phyloP scores from a whole-genome alignment of 2,888 invertebrate species.

The Xestobium rufovillosum region DNA sequence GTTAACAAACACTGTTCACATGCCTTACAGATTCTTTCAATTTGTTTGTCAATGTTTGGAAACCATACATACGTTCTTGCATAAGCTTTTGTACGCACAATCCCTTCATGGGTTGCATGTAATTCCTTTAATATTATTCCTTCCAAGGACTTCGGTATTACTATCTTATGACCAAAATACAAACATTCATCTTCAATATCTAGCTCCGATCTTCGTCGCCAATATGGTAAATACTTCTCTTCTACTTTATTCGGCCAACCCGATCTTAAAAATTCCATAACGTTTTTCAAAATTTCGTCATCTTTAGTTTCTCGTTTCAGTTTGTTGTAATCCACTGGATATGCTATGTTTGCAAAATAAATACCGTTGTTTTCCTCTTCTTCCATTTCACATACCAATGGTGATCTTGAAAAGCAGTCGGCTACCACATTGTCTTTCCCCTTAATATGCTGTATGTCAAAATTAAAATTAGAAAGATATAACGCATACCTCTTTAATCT shows the following conservation, averaged over 20 bases:
- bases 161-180: not conserved
- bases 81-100: not conserved
- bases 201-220: not conserved
- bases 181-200: not conserved
- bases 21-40: not conserved
- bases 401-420: constrained; percentile 8
- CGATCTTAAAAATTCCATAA: not conserved
- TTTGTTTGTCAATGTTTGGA: constrained; percentile 1
- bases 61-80: constrained; percentile 1
- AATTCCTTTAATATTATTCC: not conserved
- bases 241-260: no score
- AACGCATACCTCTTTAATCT: constrained; percentile 7
- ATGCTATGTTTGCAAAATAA: constrained; percentile 6
- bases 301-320: not conserved
- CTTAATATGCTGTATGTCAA: constrained; percentile 1
- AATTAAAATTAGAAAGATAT: constrained; percentile 8
- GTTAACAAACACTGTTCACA: not conserved
- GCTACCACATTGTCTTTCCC: constrained; percentile 7
- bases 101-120: constrained; percentile 1
- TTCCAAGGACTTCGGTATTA: not conserved
- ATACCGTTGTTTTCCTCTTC: constrained; percentile 2
- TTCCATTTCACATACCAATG: not conserved
- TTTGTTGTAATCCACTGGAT: constrained; percentile 1
- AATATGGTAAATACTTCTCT: no score
- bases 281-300: not conserved